phyloP scores from a whole-genome alignment of 1,140 invertebrate species.

The Zaprionus camerounensis region DNA sequence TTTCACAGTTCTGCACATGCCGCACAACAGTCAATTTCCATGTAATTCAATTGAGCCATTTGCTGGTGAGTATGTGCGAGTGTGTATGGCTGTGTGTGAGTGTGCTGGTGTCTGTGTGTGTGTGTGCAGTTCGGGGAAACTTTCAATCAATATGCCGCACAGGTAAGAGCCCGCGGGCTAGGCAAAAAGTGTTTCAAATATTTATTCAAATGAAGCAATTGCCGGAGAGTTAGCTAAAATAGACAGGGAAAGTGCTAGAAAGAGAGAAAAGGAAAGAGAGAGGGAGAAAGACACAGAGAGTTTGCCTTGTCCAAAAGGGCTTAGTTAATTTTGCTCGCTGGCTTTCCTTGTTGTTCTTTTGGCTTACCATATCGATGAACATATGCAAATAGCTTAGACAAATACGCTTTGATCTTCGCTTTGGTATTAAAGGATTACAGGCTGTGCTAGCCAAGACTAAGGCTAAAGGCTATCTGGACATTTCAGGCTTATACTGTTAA shows the following conservation, averaged over 20 bases:
- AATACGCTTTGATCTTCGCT: conserved; percentile 36
- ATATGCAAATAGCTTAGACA: conserved; percentile 42
- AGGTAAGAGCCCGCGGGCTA: conserved; percentile 31
- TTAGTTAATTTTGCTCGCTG: conserved; percentile 21
- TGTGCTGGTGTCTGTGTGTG: neutral
- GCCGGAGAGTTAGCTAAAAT: neutral
- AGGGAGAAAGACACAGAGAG: neutral
- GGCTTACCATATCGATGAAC: conserved; percentile 29
- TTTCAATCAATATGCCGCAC: conserved; percentile 42
- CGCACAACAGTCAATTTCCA: conserved; percentile 35
- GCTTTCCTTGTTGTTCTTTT: conserved; percentile 11
- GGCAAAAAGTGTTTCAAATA: conserved; percentile 41
- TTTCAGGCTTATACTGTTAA: neutral
- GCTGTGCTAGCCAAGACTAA: neutral
- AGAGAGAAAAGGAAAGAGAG: neutral
- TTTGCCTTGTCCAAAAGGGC: conserved; percentile 15
- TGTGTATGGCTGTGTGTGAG: neutral
- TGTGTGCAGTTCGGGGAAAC: conserved; percentile 30
- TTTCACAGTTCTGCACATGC: conserved; percentile 13
- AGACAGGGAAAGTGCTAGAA: neutral
- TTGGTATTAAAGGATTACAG: neutral
- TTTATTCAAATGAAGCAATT: conserved; percentile 44
- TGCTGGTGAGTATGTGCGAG: neutral
- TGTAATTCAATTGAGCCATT: conserved; percentile 33
- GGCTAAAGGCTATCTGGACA: neutral